Evolutionary conservation across 2,113 vertebrate species (phyloP), one percentile per base, ranked within the genome.

Genomic region (Agelaius phoeniceus): DNA sequence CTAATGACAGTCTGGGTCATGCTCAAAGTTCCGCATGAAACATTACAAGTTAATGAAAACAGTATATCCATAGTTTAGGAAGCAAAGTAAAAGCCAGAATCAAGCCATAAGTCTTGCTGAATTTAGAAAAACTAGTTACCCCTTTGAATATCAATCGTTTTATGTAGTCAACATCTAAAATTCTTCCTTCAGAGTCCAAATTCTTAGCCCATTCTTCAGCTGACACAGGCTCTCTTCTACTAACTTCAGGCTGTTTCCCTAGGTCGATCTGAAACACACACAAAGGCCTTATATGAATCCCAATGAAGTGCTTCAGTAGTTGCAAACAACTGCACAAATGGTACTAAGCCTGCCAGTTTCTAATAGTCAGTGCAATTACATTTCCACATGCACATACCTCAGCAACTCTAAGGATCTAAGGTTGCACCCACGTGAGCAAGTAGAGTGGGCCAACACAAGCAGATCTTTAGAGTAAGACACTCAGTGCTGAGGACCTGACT

Each of bases 71-170:
- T 2, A 3, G 58, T 43, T 95, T 77, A 87, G 44, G 20, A 48
- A 71, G 10, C 13, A 80, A 63, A 83, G 9, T 35, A 71, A 78
- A 71, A 22, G 6, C 28, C 30, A 80, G 41, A 61, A 89, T 19
- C 31, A 65, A 88, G 69, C 11, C 15, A 31, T 2, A 71, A 8
- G 10, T 44, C 33, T 41, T 55, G 30, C 11, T 54, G 48, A 82
- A 49, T 87, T 75, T 5, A 79, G 59, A 75, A 90, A 84, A 90
- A 77, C 19, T 93, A 69, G 44, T 96, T 98, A 98, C 99, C 98
- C 99, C 99, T 98, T 99, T 99, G 96, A 99, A 99, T 97, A 99
- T 98, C 44, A 82, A 94, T 44, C 95, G 97, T 96, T 99, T 99
- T 94, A 99, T 97, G 39, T 95, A 96, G 44, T 98, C 95, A 11